Conservation (phyloP, 2,113 vertebrate genomes). For the mouse (Mus musculus) region GRCm39 chrX:89590501-89591000, state of each 20-base stretch:
- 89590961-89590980: too few relatives aligned
- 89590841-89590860: not conserved
- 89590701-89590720: not conserved
- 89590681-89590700: not conserved
- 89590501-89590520: not conserved
- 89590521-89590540: not conserved
- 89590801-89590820: not conserved
- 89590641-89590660: not conserved
- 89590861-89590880: not conserved
- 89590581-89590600: not conserved
- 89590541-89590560: slow-evolving; percentile 6
- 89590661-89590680: not conserved
- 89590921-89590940: not conserved
- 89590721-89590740: not conserved
- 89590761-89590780: slow-evolving; percentile 9
- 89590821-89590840: not conserved
- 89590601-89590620: slow-evolving; percentile 34
- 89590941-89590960: too few relatives aligned
- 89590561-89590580: not conserved
- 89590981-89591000: too few relatives aligned
- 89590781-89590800: not conserved
- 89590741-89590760: not conserved
- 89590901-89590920: not conserved
- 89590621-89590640: not conserved
- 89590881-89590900: not conserved